Percentiles rank a stretch among this genome's conserved stretches.
Evolutionary conservation across 2,113 vertebrate genomes (phyloP).

Genomic region (Mus spicilegus): DNA sequence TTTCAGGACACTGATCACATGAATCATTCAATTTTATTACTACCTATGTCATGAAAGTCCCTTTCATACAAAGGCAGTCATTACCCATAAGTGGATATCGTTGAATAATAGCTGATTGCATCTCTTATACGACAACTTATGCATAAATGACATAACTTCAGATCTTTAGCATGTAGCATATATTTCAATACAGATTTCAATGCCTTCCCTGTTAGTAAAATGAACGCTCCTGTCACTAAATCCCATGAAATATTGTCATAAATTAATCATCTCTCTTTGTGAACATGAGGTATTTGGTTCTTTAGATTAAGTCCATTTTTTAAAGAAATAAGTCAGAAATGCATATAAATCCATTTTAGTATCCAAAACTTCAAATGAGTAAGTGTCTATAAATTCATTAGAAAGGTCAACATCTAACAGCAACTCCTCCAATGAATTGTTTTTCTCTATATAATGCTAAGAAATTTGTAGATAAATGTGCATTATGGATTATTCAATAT

Average conservation of each 20-base stretch:
- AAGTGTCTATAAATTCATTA: neutral
- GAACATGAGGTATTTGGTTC: neutral
- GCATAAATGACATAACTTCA: constrained; percentile 12
- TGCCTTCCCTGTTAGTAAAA: neutral
- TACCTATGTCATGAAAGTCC: neutral
- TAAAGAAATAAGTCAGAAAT: neutral
- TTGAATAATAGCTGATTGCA: neutral
- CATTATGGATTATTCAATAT: neutral
- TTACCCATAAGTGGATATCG: neutral
- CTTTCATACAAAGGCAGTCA: neutral
- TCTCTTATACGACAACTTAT: constrained; percentile 33
- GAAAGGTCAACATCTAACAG: neutral
- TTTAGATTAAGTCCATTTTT: neutral
- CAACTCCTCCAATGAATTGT: neutral
- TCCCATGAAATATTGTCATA: constrained; percentile 20
- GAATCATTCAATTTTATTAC: constrained; percentile 20
- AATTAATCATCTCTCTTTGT: constrained; percentile 34
- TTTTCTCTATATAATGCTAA: neutral
- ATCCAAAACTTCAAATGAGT: neutral
- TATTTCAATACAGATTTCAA: constrained; percentile 29
- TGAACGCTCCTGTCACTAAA: neutral
- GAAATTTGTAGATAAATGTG: constrained; percentile 19
- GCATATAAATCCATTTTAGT: constrained; percentile 1
- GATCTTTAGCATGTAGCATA: neutral
- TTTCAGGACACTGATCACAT: neutral